A percentile compares a stretch with the other conserved stretches of the same genome.
phyloP scores from a whole-genome alignment of 1,140 invertebrate genomes.

The Megalonaias nervosa region DNA sequence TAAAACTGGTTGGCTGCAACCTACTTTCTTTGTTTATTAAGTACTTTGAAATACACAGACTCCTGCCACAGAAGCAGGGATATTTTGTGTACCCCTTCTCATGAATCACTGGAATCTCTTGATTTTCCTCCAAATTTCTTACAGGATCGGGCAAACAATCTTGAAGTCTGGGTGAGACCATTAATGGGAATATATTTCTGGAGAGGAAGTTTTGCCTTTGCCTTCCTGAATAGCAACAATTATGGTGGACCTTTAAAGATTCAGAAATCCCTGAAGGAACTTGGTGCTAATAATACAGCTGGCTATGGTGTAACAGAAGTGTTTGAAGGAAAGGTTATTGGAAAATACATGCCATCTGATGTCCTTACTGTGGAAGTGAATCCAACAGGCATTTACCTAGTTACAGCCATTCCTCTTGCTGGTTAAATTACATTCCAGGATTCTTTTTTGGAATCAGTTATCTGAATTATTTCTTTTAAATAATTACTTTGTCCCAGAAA shows the following conservation, averaged over 20 bases:
- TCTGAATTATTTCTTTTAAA: no score
- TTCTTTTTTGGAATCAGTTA: no score
- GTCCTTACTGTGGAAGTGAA: conserved; percentile 95
- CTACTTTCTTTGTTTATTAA: neutral
- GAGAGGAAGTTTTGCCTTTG: conserved; percentile 47
- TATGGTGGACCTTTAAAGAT: conserved; percentile 42
- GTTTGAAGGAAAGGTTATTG: conserved; percentile 68
- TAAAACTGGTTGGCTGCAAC: neutral
- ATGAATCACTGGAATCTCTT: neutral
- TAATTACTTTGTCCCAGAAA: no score
- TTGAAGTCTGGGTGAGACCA: conserved; percentile 56
- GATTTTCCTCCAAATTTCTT: neutral
- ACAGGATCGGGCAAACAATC: neutral
- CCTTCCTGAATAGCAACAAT: conserved; percentile 50
- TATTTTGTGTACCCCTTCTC: neutral
- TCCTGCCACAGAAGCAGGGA: neutral
- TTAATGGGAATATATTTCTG: conserved; percentile 32
- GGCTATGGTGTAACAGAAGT: conserved; percentile 87
- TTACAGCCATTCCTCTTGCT: conserved; percentile 35
- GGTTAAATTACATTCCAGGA: no score
- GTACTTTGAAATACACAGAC: neutral
- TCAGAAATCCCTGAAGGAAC: conserved; percentile 78
- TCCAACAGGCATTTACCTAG: conserved; percentile 81
- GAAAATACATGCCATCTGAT: conserved; percentile 85
- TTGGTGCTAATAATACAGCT: conserved; percentile 82